These are phyloP conservation scores for Phortica okadai DNA, from an alignment of 2,888 invertebrate species.

Conservation along the genomic window DNA sequence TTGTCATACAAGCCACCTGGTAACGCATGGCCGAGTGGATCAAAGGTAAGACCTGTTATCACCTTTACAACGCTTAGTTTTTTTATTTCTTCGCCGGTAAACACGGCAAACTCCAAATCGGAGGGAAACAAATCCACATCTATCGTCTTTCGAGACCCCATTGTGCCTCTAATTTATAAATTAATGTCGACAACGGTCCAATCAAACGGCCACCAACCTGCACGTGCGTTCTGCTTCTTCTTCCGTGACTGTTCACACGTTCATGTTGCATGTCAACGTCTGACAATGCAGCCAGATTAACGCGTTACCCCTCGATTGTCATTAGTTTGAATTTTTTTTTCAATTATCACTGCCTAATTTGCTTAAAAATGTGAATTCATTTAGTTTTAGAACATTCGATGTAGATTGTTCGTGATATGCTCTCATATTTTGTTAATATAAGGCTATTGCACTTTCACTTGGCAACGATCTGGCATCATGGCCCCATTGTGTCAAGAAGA, in stretches of 20 bases:
- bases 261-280: neutral
- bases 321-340: no score
- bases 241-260: neutral
- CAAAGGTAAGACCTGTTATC: constrained; percentile 86
- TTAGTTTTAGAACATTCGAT: no score
- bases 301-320: no score
- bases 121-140: constrained; percentile 72
- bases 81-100: constrained; percentile 85
- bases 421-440: no score
- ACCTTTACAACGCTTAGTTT: constrained; percentile 89
- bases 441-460: no score
- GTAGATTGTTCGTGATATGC: no score
- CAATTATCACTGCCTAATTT: no score
- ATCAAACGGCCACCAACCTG: neutral
- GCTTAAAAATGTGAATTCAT: no score
- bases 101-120: constrained; percentile 82
- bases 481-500: neutral
- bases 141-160: constrained; percentile 52
- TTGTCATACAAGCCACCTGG: constrained; percentile 94
- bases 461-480: neutral
- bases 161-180: constrained; percentile 34
- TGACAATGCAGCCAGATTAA: no score
- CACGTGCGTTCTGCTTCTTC: constrained; percentile 12
- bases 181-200: neutral
- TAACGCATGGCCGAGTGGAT: constrained; percentile 88